These are phyloP conservation scores for Aromia moschata DNA, from an alignment of 2,888 invertebrate species.

Conservation along the genomic window DNA sequence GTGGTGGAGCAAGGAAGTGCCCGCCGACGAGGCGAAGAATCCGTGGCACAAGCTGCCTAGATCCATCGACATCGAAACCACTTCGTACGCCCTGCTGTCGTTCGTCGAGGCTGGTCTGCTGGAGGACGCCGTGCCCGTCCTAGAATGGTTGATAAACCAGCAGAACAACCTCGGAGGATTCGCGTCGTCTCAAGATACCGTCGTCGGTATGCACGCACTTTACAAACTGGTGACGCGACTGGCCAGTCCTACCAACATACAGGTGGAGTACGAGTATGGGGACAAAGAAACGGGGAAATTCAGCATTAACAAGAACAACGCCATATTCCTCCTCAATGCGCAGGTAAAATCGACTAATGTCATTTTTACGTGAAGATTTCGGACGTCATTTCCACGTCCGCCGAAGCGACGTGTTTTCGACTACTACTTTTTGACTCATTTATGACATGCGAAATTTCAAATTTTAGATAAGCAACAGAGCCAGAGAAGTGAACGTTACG, in stretches of 20 bases:
- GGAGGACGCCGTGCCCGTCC: slow-evolving; percentile 69
- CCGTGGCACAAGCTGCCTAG: slow-evolving; percentile 74
- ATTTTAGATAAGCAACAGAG: slow-evolving; percentile 60
- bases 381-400: no score
- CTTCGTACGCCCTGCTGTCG: slow-evolving; percentile 86
- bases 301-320: slow-evolving; percentile 78
- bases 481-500: slow-evolving; percentile 74
- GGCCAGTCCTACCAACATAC: slow-evolving; percentile 63
- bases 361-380: no score
- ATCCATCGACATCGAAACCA: slow-evolving; percentile 84
- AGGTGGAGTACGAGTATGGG: slow-evolving; percentile 57
- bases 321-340: slow-evolving; percentile 83
- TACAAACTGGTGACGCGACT: slow-evolving; percentile 72
- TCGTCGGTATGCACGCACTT: slow-evolving; percentile 77
- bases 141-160: slow-evolving; percentile 78
- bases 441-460: no score
- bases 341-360: no score
- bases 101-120: slow-evolving; percentile 65
- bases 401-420: no score
- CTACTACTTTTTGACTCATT: no score
- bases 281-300: slow-evolving; percentile 67
- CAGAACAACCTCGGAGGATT: slow-evolving; percentile 77
- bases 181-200: slow-evolving; percentile 80
- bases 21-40: slow-evolving; percentile 67
- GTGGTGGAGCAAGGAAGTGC: slow-evolving; percentile 82